phyloP scores from a whole-genome alignment of 2,888 invertebrate species.

The Eupithecia centaureata region DNA sequence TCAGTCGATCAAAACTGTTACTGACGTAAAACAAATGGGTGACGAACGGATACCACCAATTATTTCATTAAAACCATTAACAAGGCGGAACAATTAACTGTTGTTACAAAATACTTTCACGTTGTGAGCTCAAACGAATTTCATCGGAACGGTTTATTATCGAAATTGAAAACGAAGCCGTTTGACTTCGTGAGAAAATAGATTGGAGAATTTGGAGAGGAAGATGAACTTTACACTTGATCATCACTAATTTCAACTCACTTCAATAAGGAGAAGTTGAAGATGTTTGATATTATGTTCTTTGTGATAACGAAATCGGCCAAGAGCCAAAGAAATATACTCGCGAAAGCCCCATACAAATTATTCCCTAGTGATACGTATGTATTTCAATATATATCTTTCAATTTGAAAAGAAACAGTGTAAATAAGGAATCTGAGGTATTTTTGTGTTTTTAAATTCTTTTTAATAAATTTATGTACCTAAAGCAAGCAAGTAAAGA shows the following conservation, averaged over 20 bases:
- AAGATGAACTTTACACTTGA: background rate
- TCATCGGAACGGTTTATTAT: slow-evolving; percentile 38
- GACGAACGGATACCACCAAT: slow-evolving; percentile 64
- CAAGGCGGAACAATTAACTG: slow-evolving; percentile 48
- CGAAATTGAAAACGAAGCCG: slow-evolving; percentile 14
- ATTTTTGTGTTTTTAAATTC: too few species aligned
- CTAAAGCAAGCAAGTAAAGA: too few species aligned
- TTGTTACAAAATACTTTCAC: slow-evolving; percentile 52
- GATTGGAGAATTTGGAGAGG: background rate
- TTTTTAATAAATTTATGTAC: too few species aligned
- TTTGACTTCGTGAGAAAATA: slow-evolving; percentile 19
- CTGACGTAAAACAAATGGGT: slow-evolving; percentile 31
- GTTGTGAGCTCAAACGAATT: slow-evolving; percentile 40
- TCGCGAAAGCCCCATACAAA: too few species aligned
- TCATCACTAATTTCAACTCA: background rate
- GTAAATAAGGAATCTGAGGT: too few species aligned
- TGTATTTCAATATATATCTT: too few species aligned
- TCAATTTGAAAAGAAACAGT: too few species aligned
- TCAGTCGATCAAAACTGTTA: background rate
- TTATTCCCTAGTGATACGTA: too few species aligned
- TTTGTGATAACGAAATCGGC: too few species aligned
- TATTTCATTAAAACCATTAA: slow-evolving; percentile 70
- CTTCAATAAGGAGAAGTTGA: too few species aligned
- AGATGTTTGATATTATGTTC: too few species aligned
- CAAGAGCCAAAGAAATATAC: too few species aligned